Evolutionary conservation across 2,797 vertebrate genomes (phyloP), one percentile per base, ranked within the genome.

Genomic region (Pagetopsis macropterus): DNA sequence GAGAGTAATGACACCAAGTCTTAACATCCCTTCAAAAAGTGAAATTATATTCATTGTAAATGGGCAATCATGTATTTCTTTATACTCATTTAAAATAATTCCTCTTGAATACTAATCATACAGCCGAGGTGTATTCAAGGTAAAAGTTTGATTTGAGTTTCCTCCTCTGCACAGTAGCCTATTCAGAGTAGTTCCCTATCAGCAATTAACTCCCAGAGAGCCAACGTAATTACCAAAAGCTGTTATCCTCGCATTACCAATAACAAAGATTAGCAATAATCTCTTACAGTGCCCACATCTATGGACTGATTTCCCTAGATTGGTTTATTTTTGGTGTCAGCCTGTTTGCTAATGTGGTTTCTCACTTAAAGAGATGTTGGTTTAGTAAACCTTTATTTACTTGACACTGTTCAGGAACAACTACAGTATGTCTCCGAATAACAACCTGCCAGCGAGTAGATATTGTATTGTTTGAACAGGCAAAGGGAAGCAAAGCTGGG

Each of bases 181-280:
- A 70, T 84, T 82, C 40, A 72, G 70, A 78, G 79, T 52, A 44
- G 40, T 75, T 83, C 57, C 50, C 48, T 63, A 84, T 85, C 86
- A 87, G 79, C 76, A 91, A 84, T 91, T 84, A 91, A 75, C 81
- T 90, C 87, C 64, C 81, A 76, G 60, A 81, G 73, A 84, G 65
- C 59, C 76, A 81, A 59, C 83, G 73, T 89, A 90, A 92, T 94
- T 92, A 91, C 81, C 65, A 61, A 76, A 73, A 64, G 61, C 73
- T 83, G 71, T 89, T 90, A 90, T 91, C 78, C 63, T 65, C 70
- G 65, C 73, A 70, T 82, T 85, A 84, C 80, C 85, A 89, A 84
- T 84, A 83, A 87, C 82, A 84, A 65, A 84, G 84, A 90, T 90
- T 79, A 84, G 67, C 70, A 84, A 79, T 87, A 86, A 87, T 85